phyloP scores from a whole-genome alignment of 2,113 vertebrate genomes.

The Salvator merianae region DNA sequence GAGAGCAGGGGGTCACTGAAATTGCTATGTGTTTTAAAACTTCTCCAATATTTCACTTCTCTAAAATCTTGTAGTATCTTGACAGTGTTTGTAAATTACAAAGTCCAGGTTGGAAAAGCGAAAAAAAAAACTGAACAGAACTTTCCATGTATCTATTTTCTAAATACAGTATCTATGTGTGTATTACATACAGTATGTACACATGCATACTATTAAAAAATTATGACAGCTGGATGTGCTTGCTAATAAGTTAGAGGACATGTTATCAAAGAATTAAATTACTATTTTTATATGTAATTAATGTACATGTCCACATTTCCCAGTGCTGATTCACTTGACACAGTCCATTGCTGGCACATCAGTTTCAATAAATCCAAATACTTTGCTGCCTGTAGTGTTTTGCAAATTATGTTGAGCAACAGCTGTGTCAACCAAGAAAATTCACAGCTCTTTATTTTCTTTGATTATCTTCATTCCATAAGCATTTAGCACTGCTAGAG shows the following conservation, averaged over 20 bases:
- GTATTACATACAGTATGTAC: neutral
- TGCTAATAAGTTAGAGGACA: constrained; percentile 27
- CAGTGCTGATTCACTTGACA: constrained; percentile 23
- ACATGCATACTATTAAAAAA: neutral
- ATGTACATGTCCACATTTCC: constrained; percentile 7
- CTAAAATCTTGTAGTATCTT: constrained; percentile 37
- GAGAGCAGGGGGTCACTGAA: neutral
- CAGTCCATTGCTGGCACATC: neutral
- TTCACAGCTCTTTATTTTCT: neutral
- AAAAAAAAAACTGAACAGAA: neutral
- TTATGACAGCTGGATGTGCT: neutral
- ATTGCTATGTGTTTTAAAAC: neutral
- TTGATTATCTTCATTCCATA: neutral
- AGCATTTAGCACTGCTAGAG: neutral
- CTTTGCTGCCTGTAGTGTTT: constrained; percentile 11
- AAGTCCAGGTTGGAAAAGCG: constrained; percentile 36
- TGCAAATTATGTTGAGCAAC: constrained; percentile 14
- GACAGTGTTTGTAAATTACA: constrained; percentile 41
- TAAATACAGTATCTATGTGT: neutral
- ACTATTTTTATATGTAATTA: constrained; percentile 43
- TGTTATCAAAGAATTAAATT: constrained; percentile 50
- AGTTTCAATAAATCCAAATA: neutral
- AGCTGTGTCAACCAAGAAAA: constrained; percentile 34
- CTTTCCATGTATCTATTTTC: neutral
- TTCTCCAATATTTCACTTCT: constrained; percentile 38